These are phyloP conservation scores for Lerema accius DNA, from an alignment of 1,140 invertebrate genomes.

Conservation along the genomic window DNA sequence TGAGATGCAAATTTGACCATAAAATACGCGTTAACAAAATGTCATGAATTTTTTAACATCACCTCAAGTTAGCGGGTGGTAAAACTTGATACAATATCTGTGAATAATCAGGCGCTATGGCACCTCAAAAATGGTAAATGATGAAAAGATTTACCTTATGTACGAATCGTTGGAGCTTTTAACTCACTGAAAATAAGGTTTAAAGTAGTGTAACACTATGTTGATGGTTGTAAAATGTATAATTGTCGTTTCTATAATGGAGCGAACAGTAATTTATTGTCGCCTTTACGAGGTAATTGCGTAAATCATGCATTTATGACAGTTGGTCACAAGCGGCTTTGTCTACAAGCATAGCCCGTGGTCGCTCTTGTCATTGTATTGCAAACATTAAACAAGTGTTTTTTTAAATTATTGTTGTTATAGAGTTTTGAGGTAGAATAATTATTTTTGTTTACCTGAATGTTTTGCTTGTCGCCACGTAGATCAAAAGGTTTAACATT, in stretches of 20 bases:
- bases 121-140: constrained; percentile 43
- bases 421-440: constrained; percentile 29
- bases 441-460: constrained; percentile 33
- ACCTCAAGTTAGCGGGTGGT: constrained; percentile 76
- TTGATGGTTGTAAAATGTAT: constrained; percentile 38
- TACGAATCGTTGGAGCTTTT: not conserved
- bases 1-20: constrained; percentile 48
- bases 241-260: constrained; percentile 56
- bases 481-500: constrained; percentile 13
- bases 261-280: constrained; percentile 79
- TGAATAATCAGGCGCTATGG: constrained; percentile 69
- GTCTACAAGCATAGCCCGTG: constrained; percentile 60
- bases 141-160: not conserved
- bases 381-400: constrained; percentile 48
- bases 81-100: constrained; percentile 71
- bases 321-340: constrained; percentile 66
- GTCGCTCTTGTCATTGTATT: constrained; percentile 62
- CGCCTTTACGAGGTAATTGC: constrained; percentile 76
- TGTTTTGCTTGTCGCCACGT: constrained; percentile 11
- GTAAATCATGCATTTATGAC: constrained; percentile 82
- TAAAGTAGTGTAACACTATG: constrained; percentile 33
- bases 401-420: constrained; percentile 35
- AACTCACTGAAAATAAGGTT: constrained; percentile 38
- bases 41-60: constrained; percentile 59
- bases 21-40: constrained; percentile 54